Conservation (phyloP, 1,140 invertebrate genomes). For the Drosophila gunungcola region DNA sequence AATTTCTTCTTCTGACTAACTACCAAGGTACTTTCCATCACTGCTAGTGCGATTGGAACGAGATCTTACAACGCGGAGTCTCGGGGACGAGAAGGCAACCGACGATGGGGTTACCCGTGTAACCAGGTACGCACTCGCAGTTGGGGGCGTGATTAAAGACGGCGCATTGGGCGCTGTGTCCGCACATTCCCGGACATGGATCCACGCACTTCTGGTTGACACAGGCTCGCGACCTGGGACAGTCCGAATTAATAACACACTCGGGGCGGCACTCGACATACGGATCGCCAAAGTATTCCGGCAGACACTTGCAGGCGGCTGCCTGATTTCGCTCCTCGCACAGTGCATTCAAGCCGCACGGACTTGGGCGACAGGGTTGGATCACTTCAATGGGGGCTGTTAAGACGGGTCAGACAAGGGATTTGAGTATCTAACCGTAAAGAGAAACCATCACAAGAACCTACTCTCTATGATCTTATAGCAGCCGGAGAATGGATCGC, state of each 20-base stretch:
- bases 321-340: conserved; percentile 90
- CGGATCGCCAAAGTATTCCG: conserved; percentile 90
- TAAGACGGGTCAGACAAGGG: conserved; percentile 13
- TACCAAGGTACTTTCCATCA: conserved; percentile 14
- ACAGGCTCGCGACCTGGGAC: conserved; percentile 90
- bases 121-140: conserved; percentile 91
- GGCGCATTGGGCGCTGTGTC: conserved; percentile 91
- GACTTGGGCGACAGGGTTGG: conserved; percentile 88
- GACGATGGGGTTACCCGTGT: conserved; percentile 90
- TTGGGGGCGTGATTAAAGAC: conserved; percentile 93
- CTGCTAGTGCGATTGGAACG: background rate
- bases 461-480: conserved; percentile 86
- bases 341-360: conserved; percentile 92
- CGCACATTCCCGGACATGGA: conserved; percentile 92
- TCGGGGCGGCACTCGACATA: conserved; percentile 91
- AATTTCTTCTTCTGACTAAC: background rate
- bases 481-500: conserved; percentile 91
- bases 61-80: conserved; percentile 59
- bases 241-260: conserved; percentile 92
- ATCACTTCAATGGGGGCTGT: conserved; percentile 85
- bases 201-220: conserved; percentile 93
- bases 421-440: conserved; percentile 24
- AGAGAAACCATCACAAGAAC: conserved; percentile 29
- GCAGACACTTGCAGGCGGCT: conserved; percentile 89
- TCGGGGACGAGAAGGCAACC: conserved; percentile 86